phyloP scores from a whole-genome alignment of 2,113 vertebrate species.

The Cinclus mexicanus region DNA sequence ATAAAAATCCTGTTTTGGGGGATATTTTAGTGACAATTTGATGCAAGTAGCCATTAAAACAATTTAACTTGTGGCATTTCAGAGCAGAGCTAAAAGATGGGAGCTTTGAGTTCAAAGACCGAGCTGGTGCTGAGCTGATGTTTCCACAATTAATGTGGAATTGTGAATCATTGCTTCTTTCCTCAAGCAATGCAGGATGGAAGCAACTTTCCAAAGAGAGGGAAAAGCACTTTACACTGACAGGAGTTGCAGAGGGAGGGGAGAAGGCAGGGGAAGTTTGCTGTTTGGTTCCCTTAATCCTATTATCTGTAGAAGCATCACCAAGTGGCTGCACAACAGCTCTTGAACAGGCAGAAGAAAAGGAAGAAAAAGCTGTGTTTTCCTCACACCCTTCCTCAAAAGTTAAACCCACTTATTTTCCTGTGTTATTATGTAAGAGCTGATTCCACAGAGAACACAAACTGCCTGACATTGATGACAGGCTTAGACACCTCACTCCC shows the following conservation, averaged over 20 bases:
- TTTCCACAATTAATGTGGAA: background rate
- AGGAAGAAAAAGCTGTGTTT: background rate
- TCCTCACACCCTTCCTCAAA: background rate
- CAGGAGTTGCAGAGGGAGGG: background rate
- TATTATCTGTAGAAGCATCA: background rate
- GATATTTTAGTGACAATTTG: background rate
- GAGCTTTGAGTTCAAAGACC: background rate
- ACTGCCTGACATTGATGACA: background rate
- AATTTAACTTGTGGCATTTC: constrained; percentile 51
- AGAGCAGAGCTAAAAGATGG: constrained; percentile 37
- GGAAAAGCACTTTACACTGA: background rate
- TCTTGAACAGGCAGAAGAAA: background rate
- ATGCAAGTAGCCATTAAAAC: constrained; percentile 52
- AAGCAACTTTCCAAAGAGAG: background rate
- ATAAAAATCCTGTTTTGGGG: background rate
- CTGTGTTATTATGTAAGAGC: background rate
- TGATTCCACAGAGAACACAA: background rate
- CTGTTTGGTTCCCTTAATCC: constrained; percentile 3
- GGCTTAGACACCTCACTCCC: background rate
- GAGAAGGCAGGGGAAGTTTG: background rate
- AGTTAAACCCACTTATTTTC: background rate
- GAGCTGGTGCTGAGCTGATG: constrained; percentile 25
- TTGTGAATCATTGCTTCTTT: background rate
- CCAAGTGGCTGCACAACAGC: background rate
- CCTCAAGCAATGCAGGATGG: background rate